These are phyloP conservation scores for Sebastes hopkinsi DNA, from an alignment of 2,797 vertebrate genomes.

Conservation along the genomic window DNA sequence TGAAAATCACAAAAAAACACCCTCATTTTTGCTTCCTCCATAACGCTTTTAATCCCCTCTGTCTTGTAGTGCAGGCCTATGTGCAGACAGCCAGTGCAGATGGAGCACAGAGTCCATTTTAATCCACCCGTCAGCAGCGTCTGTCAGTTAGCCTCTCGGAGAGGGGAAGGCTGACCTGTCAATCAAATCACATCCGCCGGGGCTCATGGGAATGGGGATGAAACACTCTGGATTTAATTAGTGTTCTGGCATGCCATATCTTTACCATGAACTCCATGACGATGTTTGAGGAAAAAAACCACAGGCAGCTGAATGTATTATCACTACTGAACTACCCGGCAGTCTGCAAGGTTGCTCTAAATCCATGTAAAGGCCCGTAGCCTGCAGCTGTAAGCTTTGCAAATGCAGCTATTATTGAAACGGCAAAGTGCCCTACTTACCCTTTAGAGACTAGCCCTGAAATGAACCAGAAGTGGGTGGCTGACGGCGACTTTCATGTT, in stretches of 20 bases:
- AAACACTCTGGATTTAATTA: conserved; percentile 4
- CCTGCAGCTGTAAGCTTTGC: conserved; percentile 53
- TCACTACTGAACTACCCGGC: conserved; percentile 1
- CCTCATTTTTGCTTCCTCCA: neutral
- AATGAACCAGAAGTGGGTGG: conserved; percentile 50
- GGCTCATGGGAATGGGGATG: conserved; percentile 3
- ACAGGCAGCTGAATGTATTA: conserved; percentile 10
- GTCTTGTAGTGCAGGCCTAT: neutral
- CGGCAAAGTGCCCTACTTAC: conserved; percentile 47
- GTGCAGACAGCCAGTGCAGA: neutral
- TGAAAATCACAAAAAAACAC: neutral
- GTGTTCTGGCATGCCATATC: neutral
- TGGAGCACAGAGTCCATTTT: conserved; percentile 19
- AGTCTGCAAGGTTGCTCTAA: conserved; percentile 23
- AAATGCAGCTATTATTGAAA: conserved; percentile 61
- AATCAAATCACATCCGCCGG: conserved; percentile 31
- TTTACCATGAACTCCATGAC: conserved; percentile 13
- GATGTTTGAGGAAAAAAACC: neutral
- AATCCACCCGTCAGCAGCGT: conserved; percentile 41
- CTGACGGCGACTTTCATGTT: conserved; percentile 19
- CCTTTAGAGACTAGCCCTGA: conserved; percentile 36
- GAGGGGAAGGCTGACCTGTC: conserved; percentile 28
- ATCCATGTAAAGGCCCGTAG: conserved; percentile 39
- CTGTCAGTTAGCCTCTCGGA: conserved; percentile 31
- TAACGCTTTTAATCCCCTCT: conserved; percentile 26